Evolutionary conservation across 2,113 vertebrate genomes (phyloP).

Genomic region (Pteruthius melanotis): DNA sequence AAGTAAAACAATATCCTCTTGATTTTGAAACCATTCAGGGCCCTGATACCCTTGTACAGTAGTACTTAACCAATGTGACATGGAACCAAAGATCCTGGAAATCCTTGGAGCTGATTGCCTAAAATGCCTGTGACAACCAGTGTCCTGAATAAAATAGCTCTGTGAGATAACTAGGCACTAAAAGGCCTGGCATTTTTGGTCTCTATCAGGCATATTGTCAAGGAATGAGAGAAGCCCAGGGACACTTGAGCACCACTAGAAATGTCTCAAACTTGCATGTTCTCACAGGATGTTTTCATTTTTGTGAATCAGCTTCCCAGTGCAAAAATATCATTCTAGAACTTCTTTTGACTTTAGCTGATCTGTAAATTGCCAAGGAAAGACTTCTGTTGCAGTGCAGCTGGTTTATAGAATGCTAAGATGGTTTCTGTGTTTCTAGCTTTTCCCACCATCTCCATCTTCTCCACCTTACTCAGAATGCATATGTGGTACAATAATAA

Average conservation of each 20-base stretch:
- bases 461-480: not conserved
- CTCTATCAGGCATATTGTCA: not conserved
- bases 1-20: not conserved
- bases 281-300: not conserved
- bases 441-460: not conserved
- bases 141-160: not conserved
- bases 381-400: not conserved
- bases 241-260: not conserved
- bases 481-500: not conserved
- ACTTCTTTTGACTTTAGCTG: not conserved
- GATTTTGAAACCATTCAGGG: not conserved
- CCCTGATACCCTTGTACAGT: not conserved
- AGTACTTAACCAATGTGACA: not conserved
- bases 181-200: not conserved
- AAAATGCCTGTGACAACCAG: not conserved
- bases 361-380: not conserved
- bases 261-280: not conserved
- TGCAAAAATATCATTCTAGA: not conserved
- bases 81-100: not conserved
- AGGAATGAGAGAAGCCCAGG: not conserved
- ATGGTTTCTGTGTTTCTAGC: not conserved
- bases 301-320: not conserved
- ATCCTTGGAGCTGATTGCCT: not conserved
- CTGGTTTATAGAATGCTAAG: not conserved
- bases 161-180: not conserved